Base-by-base conservation (phyloP, 1,140 invertebrate species). In the Lepidurus arcticus region DNA sequence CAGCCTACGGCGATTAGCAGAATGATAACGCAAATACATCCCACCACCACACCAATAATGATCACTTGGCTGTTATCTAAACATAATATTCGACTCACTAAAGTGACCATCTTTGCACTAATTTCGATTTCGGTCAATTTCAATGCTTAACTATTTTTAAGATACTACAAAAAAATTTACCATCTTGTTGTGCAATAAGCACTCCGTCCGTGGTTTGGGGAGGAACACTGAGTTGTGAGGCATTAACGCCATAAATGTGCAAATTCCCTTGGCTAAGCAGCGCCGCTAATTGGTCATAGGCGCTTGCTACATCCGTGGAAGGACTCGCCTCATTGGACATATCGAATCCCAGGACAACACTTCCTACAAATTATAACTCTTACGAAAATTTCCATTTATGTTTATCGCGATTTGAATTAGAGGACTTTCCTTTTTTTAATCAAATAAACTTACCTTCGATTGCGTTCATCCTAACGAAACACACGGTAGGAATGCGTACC, bases 241-340 rank as follows among this genome's bases (percentile, higher is more conserved):
- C 53, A 16, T 65, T 65, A 1, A 65, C n/a, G 16, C 53, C 53
- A 3, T n/a, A 16, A 16, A 65, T 65, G 21, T 65, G 53, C 1
- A 65, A 16, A 13, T 65, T 9, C 16, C 53, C 53, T 7, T 13
- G 16, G n/a, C 53, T 65, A 7, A 65, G 16, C 4, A 65, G 53
- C 8, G 53, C 53, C 21, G 53, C 53, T 16, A 65, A 16, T 9
- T 65, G 16, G 6, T 65, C 53, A 65, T 65, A 65, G 16, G 53
- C 53, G 16, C 21, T 65, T 4, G 53, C 53, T 7, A 65, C 53
- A 21, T 65, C 53, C 16, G 53, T 65, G 7, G 53, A 65, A 65
- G 53, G 53, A 65, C 53, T 65, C 21, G 53, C 16, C 53, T 65
- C 53, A 65, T 65, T 65, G 21, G 53, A 65, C 53, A 65, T 65